Conservation (phyloP, 53 echinoderm and acorn worm genomes). For the Arbacia lixula region DNA sequence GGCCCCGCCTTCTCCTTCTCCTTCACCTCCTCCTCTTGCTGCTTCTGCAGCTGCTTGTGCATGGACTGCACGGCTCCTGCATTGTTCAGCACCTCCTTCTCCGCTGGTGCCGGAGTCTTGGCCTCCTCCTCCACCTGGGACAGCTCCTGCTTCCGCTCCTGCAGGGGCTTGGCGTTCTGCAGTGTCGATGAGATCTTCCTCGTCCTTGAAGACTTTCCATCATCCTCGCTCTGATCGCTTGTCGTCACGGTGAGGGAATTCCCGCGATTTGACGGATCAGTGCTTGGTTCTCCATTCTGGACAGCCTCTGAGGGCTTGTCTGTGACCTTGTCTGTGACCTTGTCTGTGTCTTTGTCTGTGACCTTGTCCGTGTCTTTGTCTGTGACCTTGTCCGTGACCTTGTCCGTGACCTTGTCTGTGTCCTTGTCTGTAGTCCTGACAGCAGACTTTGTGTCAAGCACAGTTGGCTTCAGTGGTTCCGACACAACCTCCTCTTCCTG, state of each 20-base stretch:
- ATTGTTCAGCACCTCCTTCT: slow-evolving; percentile 61
- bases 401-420: not conserved
- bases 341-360: too few relatives aligned
- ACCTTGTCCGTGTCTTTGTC: too few relatives aligned
- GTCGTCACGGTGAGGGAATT: slow-evolving; percentile 30
- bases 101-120: slow-evolving; percentile 27
- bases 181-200: slow-evolving; percentile 70
- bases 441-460: slow-evolving; percentile 43
- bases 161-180: slow-evolving; percentile 60
- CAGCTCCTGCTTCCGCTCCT: slow-evolving; percentile 69
- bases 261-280: slow-evolving; percentile 52
- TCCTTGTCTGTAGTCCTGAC: slow-evolving; percentile 26
- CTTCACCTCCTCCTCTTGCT: slow-evolving; percentile 26
- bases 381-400: too few relatives aligned
- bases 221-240: slow-evolving; percentile 36
- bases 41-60: slow-evolving; percentile 78
- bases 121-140: slow-evolving; percentile 56
- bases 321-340: slow-evolving; percentile 28
- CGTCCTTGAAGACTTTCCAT: slow-evolving; percentile 11
- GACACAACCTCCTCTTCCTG: slow-evolving; percentile 32
- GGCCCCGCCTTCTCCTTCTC: slow-evolving; percentile 64
- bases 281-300: slow-evolving; percentile 9
- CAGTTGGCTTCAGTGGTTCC: slow-evolving; percentile 25
- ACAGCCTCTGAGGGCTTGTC: slow-evolving; percentile 17
- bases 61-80: slow-evolving; percentile 76